Evolutionary conservation across 2,888 invertebrate species (phyloP).

Genomic region (Drosophila nr. fundita): DNA sequence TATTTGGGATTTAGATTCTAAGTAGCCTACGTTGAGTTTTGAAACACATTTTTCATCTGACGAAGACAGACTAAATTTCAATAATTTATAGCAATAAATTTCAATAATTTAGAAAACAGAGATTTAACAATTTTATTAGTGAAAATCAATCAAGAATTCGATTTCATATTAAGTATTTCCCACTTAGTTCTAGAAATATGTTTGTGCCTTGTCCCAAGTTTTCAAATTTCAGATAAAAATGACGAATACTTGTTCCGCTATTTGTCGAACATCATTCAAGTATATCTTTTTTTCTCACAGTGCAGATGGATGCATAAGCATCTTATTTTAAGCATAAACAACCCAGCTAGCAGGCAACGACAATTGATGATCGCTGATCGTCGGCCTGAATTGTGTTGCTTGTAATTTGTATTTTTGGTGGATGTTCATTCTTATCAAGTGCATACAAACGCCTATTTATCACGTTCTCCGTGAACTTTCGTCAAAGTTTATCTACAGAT

Average conservation of each 20-base stretch:
- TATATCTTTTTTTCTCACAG: background rate
- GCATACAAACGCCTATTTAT: constrained; percentile 76
- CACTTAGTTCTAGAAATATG: background rate
- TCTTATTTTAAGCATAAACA: constrained; percentile 62
- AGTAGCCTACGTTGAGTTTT: background rate
- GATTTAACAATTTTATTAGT: background rate
- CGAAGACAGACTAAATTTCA: background rate
- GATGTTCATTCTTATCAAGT: constrained; percentile 65
- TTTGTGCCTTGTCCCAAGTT: background rate
- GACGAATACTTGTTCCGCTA: background rate
- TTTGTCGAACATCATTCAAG: background rate
- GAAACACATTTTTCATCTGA: background rate
- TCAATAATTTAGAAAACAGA: background rate
- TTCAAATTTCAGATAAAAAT: background rate
- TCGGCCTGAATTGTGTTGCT: constrained; percentile 43
- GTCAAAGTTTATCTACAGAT: constrained; percentile 82
- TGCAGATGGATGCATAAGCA: constrained; percentile 15
- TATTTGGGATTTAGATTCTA: background rate
- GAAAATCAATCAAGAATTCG: background rate
- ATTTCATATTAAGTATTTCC: background rate
- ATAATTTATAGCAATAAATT: background rate
- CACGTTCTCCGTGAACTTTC: constrained; percentile 84
- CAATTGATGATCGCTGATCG: constrained; percentile 47
- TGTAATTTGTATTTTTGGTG: constrained; percentile 32
- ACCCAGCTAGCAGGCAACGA: constrained; percentile 29